Evolutionary conservation across 2,888 invertebrate genomes (phyloP).

Genomic region (Hypercompe scribonia): DNA sequence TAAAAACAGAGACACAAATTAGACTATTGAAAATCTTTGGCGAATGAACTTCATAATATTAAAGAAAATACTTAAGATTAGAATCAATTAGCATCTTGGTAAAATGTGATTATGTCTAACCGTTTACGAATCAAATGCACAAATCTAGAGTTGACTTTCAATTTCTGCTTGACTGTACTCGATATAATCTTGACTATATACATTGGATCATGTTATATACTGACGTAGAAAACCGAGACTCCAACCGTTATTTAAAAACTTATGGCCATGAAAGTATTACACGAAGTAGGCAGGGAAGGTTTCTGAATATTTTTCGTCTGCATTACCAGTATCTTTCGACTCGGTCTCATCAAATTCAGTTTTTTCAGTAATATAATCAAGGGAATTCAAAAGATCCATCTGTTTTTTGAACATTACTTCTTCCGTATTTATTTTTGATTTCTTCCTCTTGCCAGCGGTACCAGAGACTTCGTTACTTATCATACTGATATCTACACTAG

Average conservation of each 20-base stretch:
- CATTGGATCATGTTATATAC: not conserved
- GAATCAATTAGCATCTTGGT: not conserved
- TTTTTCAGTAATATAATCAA: conserved; percentile 70
- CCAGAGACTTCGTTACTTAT: conserved; percentile 53
- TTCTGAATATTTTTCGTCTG: conserved; percentile 54
- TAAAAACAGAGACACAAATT: not conserved
- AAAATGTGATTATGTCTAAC: not conserved
- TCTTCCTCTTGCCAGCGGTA: conserved; percentile 39
- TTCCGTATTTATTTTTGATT: conserved; percentile 47
- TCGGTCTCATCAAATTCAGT: conserved; percentile 57
- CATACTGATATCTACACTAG: conserved; percentile 49
- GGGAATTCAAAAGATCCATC: conserved; percentile 66
- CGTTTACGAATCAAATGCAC: too few species aligned
- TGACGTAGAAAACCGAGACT: not conserved
- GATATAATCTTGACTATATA: not conserved
- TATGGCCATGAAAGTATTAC: conserved; percentile 13
- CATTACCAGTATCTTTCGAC: conserved; percentile 53
- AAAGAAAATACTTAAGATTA: not conserved
- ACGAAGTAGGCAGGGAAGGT: conserved; percentile 58
- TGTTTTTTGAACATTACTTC: conserved; percentile 64
- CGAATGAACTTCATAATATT: not conserved
- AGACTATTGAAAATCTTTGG: not conserved
- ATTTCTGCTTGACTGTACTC: not conserved
- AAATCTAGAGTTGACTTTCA: not conserved
- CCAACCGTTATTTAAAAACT: not conserved